phyloP scores from a whole-genome alignment of 2,888 invertebrate genomes.

The Mactromeris polynyma region DNA sequence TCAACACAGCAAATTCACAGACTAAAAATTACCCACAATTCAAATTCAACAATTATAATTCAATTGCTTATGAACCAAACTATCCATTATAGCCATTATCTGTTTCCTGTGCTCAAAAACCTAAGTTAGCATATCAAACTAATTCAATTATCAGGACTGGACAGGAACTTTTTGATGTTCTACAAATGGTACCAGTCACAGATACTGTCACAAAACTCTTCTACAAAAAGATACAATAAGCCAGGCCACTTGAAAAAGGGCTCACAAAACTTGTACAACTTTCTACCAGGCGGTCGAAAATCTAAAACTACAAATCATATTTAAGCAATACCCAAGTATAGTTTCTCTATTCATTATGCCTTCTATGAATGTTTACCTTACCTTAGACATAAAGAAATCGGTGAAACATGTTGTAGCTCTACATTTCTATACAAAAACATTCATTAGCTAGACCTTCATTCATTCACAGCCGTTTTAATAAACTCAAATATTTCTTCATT shows the following conservation, averaged over 20 bases:
- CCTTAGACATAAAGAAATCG: neutral
- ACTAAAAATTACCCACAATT: neutral
- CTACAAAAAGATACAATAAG: neutral
- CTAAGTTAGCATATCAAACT: neutral
- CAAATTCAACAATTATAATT: neutral
- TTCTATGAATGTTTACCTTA: neutral
- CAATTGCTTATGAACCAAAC: neutral
- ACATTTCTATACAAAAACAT: slow-evolving; percentile 10
- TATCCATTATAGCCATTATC: neutral
- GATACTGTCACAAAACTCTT: neutral
- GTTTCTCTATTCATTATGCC: neutral
- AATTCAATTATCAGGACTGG: neutral
- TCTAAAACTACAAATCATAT: neutral
- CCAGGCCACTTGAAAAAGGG: neutral
- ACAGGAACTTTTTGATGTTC: neutral
- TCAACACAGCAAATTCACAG: neutral
- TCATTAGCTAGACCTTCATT: neutral
- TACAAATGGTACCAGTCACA: neutral
- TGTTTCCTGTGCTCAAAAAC: neutral
- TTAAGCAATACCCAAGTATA: neutral
- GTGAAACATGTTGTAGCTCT: neutral
- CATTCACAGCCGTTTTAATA: neutral
- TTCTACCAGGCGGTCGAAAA: slow-evolving; percentile 10
- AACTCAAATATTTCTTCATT: neutral
- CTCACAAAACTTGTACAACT: neutral